These are phyloP conservation scores for Channa maculata DNA, from an alignment of 2,113 vertebrate genomes.

Conservation along the genomic window DNA sequence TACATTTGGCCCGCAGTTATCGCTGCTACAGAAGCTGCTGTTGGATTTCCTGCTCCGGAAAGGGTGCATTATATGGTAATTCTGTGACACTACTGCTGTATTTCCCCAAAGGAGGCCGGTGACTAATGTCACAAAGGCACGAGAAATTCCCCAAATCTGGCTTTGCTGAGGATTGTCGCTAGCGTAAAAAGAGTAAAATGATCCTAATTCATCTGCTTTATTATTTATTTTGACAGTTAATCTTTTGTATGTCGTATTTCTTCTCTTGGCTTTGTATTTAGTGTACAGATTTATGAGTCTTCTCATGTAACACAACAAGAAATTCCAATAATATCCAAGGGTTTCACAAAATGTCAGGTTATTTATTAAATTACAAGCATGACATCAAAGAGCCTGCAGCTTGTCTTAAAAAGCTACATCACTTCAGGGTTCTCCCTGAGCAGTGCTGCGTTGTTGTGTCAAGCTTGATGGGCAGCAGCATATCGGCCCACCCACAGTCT, in stretches of 20 bases:
- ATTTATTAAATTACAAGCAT: too few relatives aligned
- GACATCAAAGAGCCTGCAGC: not conserved
- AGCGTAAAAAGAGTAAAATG: not conserved
- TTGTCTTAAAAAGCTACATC: not conserved
- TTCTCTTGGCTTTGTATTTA: not conserved
- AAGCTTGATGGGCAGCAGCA: not conserved
- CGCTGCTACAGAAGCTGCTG: slow-evolving; percentile 14
- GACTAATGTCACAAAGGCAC: slow-evolving; percentile 38
- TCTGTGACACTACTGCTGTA: slow-evolving; percentile 23
- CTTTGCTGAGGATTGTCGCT: slow-evolving; percentile 3
- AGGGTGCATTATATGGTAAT: slow-evolving; percentile 38
- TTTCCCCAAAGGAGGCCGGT: slow-evolving; percentile 12
- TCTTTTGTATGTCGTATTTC: not conserved
- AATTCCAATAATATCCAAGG: too few relatives aligned
- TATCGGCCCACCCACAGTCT: slow-evolving; percentile 18
- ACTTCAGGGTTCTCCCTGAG: not conserved
- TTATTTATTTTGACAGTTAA: not conserved
- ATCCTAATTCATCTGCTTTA: not conserved
- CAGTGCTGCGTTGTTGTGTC: slow-evolving; percentile 13
- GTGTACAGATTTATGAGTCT: not conserved
- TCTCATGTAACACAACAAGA: too few relatives aligned
- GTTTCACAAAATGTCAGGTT: too few relatives aligned
- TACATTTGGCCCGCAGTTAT: slow-evolving; percentile 53
- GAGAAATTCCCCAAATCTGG: slow-evolving; percentile 35
- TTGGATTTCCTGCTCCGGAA: slow-evolving; percentile 11